phyloP scores from a whole-genome alignment of 2,888 invertebrate genomes.

The Neoaliturus tenellus region DNA sequence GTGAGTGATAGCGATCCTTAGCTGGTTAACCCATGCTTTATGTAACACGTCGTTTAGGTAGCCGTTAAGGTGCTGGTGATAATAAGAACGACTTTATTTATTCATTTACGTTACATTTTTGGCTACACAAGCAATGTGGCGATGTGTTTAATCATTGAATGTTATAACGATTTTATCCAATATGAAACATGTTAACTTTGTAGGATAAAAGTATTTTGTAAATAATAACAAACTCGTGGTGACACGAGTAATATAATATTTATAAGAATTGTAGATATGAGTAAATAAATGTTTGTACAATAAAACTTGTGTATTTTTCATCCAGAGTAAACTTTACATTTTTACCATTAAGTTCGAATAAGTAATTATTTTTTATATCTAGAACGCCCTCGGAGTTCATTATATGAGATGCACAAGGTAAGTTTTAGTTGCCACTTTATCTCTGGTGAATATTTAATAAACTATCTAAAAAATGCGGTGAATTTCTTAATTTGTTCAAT shows the following conservation, averaged over 20 bases:
- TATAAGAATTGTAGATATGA: slow-evolving; percentile 52
- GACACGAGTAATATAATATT: slow-evolving; percentile 18
- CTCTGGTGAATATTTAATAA: no score
- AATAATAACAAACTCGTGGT: slow-evolving; percentile 21
- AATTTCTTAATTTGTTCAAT: no score
- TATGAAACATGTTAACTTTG: not conserved
- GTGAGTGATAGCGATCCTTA: not conserved
- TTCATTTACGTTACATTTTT: not conserved
- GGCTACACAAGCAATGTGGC: not conserved
- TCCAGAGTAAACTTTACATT: not conserved
- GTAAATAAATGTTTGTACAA: slow-evolving; percentile 53
- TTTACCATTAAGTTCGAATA: not conserved
- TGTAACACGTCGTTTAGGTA: slow-evolving; percentile 15
- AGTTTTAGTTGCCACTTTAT: no score
- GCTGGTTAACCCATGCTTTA: not conserved
- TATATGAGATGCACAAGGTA: no score
- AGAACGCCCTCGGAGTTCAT: no score
- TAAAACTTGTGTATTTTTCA: not conserved
- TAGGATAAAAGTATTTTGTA: slow-evolving; percentile 40
- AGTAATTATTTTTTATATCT: no score
- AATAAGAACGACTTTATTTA: slow-evolving; percentile 2
- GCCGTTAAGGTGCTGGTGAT: slow-evolving; percentile 43
- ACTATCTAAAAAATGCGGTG: no score
- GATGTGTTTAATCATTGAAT: slow-evolving; percentile 1
- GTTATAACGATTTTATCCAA: not conserved